Conservation (phyloP, 92 coral and sea anemone genomes). For the Meandrina meandrites region DNA sequence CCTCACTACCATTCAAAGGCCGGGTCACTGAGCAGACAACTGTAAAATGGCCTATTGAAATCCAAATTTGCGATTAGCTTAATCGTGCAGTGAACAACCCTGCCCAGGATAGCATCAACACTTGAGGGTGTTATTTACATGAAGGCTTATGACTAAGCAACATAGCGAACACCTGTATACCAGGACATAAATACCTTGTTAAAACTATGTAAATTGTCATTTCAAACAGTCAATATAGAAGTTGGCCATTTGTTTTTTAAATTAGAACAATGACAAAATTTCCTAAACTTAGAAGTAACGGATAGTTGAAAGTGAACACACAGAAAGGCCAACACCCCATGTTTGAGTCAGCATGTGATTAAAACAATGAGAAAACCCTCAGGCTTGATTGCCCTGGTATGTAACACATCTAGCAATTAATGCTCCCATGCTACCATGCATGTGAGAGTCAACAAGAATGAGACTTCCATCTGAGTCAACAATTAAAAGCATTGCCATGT, state of each 20-base stretch:
- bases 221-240: not conserved
- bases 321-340: constrained; percentile 6
- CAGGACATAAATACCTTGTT: too few relatives aligned
- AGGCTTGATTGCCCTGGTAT: not conserved
- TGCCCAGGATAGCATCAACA: too few relatives aligned
- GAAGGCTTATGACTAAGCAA: too few relatives aligned
- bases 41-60: too few relatives aligned
- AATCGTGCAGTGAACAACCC: too few relatives aligned
- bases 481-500: constrained; percentile 31
- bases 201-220: too few relatives aligned
- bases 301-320: not conserved
- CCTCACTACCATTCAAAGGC: too few relatives aligned
- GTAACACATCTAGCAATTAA: constrained; percentile 24
- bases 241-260: not conserved
- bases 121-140: too few relatives aligned
- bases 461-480: not conserved
- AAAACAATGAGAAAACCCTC: constrained; percentile 20
- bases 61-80: too few relatives aligned
- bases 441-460: constrained; percentile 32
- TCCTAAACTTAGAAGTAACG: constrained; percentile 1
- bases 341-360: constrained; percentile 14
- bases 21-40: too few relatives aligned
- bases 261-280: not conserved
- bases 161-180: too few relatives aligned
- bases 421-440: constrained; percentile 31